These are phyloP conservation scores for Crepidodera aurea DNA, from an alignment of 2,888 invertebrate genomes.

Conservation along the genomic window DNA sequence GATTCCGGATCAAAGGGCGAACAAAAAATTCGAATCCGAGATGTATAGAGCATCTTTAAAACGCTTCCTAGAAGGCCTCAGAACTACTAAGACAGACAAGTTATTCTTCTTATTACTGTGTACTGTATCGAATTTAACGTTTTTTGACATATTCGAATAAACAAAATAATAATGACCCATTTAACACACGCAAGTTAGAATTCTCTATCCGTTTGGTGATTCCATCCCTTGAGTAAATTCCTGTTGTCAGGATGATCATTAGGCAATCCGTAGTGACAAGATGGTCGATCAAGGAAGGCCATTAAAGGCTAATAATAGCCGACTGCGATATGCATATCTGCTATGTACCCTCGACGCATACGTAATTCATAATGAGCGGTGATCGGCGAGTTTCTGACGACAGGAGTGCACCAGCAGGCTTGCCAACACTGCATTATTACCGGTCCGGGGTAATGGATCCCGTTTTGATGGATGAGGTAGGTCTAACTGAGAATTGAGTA, in stretches of 20 bases:
- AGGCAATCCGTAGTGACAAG: conserved; percentile 8
- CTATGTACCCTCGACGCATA: conserved; percentile 2
- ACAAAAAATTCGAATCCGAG: too few species aligned
- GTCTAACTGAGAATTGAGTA: neutral
- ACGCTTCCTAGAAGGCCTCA: too few species aligned
- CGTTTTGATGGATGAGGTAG: conserved; percentile 11
- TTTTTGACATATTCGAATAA: too few species aligned
- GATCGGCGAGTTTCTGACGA: neutral
- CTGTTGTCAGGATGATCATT: neutral
- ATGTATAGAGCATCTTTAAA: too few species aligned
- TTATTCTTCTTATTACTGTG: too few species aligned
- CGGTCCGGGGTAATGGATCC: conserved; percentile 3
- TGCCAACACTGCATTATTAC: conserved; percentile 9
- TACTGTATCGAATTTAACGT: too few species aligned
- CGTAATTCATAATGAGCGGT: conserved; percentile 23
- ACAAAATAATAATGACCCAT: too few species aligned
- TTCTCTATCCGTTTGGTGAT: too few species aligned
- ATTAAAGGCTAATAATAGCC: conserved; percentile 25
- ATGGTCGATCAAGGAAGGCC: conserved; percentile 17
- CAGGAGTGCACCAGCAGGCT: conserved; percentile 1
- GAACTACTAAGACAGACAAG: too few species aligned
- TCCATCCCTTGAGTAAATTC: too few species aligned
- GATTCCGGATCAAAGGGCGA: too few species aligned
- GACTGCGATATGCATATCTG: conserved; percentile 21
- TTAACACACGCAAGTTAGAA: too few species aligned